Evolutionary conservation across 2,888 invertebrate species (phyloP).

Genomic region (Lapara coniferarum): DNA sequence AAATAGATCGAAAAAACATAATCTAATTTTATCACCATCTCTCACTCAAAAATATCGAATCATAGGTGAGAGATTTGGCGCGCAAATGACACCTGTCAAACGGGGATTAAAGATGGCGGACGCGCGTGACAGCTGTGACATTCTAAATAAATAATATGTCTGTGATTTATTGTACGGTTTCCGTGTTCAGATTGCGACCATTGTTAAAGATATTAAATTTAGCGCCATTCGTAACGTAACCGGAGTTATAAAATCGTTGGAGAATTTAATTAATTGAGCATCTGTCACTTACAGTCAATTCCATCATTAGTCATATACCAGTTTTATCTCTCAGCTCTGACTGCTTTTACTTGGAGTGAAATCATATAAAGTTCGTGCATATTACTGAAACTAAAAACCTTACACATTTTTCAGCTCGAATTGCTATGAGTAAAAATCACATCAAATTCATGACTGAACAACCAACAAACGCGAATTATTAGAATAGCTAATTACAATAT

Average conservation of each 20-base stretch:
- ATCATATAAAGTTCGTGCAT: no score
- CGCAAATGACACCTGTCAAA: slow-evolving; percentile 71
- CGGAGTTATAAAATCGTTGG: neutral
- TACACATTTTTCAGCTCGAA: neutral
- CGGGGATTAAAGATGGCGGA: slow-evolving; percentile 58
- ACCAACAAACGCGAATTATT: neutral
- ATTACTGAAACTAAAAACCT: neutral
- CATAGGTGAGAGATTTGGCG: slow-evolving; percentile 56
- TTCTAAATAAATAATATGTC: neutral
- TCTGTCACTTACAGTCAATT: neutral
- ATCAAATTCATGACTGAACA: neutral
- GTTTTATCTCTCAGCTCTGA: no score
- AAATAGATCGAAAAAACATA: neutral
- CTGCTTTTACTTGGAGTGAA: neutral
- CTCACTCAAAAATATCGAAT: slow-evolving; percentile 39
- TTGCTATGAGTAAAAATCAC: no score
- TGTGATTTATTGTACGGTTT: neutral
- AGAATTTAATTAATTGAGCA: neutral
- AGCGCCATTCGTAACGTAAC: neutral
- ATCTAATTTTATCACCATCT: neutral
- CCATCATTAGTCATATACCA: neutral
- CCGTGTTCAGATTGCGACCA: neutral
- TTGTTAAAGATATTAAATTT: neutral
- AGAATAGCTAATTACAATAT: neutral
- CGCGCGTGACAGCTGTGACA: slow-evolving; percentile 1